Percentiles rank a stretch among this genome's conserved stretches.
phyloP scores from a whole-genome alignment of 2,797 vertebrate species.

The Geotrypetes seraphini region DNA sequence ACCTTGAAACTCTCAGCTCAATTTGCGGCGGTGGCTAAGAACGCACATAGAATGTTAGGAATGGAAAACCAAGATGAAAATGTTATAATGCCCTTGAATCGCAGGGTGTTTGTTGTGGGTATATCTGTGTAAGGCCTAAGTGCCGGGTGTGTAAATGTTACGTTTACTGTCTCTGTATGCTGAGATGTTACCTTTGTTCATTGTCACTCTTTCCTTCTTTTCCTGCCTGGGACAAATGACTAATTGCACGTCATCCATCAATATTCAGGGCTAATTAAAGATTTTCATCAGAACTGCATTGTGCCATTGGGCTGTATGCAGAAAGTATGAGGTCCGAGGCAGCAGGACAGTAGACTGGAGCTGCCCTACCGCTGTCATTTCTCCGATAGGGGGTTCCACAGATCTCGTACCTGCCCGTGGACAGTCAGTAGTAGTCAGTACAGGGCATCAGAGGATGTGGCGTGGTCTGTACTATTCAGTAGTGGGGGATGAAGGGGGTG shows the following conservation, averaged over 20 bases:
- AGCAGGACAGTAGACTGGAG: neutral
- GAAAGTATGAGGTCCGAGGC: neutral
- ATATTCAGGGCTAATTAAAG: slow-evolving; percentile 57
- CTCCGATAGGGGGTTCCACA: neutral
- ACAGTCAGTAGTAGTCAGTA: neutral
- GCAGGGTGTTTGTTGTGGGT: too few species aligned
- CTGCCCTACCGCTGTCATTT: accelerated
- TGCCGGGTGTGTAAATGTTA: too few species aligned
- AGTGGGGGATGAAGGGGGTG: neutral
- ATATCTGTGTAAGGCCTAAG: too few species aligned
- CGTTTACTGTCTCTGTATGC: too few species aligned
- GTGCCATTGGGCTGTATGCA: neutral
- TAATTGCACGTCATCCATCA: slow-evolving; percentile 46
- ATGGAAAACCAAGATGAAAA: too few species aligned
- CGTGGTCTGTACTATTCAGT: neutral
- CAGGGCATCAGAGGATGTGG: accelerated
- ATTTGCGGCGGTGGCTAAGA: too few species aligned
- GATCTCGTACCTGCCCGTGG: too few species aligned
- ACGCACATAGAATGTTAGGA: too few species aligned
- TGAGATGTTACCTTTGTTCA: too few species aligned
- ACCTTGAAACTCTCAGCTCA: too few species aligned
- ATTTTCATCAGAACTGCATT: slow-evolving; percentile 41
- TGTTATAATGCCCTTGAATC: too few species aligned
- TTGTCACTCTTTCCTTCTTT: neutral
- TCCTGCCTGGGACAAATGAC: slow-evolving; percentile 30